Evolutionary conservation across 2,113 vertebrate genomes (phyloP), one percentile per base, ranked within the genome.

Genomic region (Xenus cinereus): DNA sequence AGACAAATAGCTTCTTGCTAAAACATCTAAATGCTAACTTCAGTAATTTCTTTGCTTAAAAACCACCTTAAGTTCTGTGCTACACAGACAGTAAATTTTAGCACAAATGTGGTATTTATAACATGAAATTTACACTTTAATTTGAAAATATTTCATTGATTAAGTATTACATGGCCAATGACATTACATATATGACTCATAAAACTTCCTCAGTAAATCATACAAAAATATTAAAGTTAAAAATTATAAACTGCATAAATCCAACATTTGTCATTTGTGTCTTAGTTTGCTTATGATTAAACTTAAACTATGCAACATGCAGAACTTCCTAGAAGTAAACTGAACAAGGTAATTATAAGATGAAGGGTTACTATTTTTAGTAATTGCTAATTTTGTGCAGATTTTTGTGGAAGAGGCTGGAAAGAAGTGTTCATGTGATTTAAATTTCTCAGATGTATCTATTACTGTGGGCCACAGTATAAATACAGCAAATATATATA

Each of bases 121-220:
- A 77, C 30, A 81, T 32, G 10, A 90, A 37, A 84, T 78, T 90
- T 94, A 53, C 24, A 71, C 75, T 91, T 96, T 85, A 79, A 72
- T 30, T 91, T 94, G 79, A 54, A 93, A 96, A 64, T 96, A 92
- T 89, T 87, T 59, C 6, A 54, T 67, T 97, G 46, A 90, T 94
- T 97, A 96, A 93, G 54, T 88, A 69, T 63, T 90, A 18, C 28
- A 79, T 60, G 81, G 43, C 43, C 63, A 94, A 79, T 93, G 46
- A 66, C 16, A 50, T 81, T 94, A 63, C 7, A 75, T 57, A 28
- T 43, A 86, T 35, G 63, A 87, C 8, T 82, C 33, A 84, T 73
- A 73, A 21, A 59, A 43, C 16, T 67, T 94, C 9, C 62, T 81
- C 33, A 89, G 43, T 86, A 95, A 95, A 90, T 93, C 35, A 91